Percentiles rank a stretch among this genome's conserved stretches.
These are phyloP conservation scores for Brachyrhaphis roseni DNA, from an alignment of 2,797 vertebrate species.

Conservation along the genomic window DNA sequence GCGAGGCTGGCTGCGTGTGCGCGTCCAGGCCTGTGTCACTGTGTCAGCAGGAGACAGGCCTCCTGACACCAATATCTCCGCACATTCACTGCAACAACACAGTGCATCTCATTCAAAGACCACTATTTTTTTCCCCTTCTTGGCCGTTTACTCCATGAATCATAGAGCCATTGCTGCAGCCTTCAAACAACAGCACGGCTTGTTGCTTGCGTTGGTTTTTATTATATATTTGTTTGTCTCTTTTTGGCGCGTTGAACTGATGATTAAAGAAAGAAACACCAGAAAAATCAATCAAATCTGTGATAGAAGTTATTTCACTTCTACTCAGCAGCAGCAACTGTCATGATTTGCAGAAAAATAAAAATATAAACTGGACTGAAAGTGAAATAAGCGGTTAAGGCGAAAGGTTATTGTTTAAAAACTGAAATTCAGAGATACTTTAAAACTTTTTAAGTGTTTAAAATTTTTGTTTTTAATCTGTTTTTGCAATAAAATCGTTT, in stretches of 20 bases:
- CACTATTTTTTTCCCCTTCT: slow-evolving; percentile 33
- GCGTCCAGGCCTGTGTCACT: slow-evolving; percentile 51
- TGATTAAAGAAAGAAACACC: neutral
- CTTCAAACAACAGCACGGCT: slow-evolving; percentile 8
- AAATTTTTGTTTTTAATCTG: neutral
- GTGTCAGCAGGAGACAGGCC: slow-evolving; percentile 64
- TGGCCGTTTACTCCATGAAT: slow-evolving; percentile 43
- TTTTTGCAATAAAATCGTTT: neutral
- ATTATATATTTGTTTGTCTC: neutral
- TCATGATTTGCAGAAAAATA: neutral
- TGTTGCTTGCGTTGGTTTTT: neutral
- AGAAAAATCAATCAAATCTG: neutral
- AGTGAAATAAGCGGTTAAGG: neutral
- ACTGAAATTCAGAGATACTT: neutral
- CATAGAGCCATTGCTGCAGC: slow-evolving; percentile 21
- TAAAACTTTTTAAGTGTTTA: neutral
- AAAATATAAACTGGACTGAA: neutral
- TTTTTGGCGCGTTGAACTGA: neutral
- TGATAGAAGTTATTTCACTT: neutral
- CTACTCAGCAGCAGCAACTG: neutral
- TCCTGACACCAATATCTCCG: slow-evolving; percentile 80
- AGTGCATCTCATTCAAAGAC: slow-evolving; percentile 75
- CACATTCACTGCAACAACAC: slow-evolving; percentile 61
- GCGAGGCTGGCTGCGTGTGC: slow-evolving; percentile 8
- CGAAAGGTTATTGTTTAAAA: too few species aligned